Conservation (phyloP, 2,113 vertebrate species). For the Rhinogobius similis region DNA sequence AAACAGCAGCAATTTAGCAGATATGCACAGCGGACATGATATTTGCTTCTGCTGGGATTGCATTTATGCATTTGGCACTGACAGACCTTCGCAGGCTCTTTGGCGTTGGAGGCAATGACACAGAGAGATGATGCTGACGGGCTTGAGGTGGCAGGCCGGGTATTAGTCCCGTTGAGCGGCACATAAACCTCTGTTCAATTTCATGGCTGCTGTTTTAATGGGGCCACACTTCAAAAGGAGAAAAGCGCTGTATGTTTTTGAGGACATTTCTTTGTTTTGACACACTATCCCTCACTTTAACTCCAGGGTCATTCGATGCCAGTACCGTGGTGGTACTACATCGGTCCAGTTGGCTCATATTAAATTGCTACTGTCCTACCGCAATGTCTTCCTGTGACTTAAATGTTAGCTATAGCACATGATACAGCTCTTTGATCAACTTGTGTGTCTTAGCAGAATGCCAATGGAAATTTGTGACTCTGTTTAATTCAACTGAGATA, state of each 20-base stretch:
- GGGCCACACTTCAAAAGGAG: conserved; percentile 13
- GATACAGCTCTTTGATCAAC: conserved; percentile 24
- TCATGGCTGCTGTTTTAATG: conserved; percentile 61
- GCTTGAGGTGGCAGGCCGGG: conserved; percentile 43
- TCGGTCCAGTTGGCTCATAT: conserved; percentile 46
- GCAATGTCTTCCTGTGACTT: conserved; percentile 47
- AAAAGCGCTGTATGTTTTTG: conserved; percentile 28
- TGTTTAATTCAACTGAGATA: not conserved
- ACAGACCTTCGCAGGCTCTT: conserved; percentile 28
- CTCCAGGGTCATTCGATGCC: conserved; percentile 19
- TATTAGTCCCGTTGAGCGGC: conserved; percentile 31
- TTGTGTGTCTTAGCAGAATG: conserved; percentile 24
- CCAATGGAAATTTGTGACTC: conserved; percentile 24
- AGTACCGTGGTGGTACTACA: conserved; percentile 16
- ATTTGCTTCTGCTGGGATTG: conserved; percentile 6
- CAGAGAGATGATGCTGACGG: conserved; percentile 49
- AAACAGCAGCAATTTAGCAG: conserved; percentile 21
- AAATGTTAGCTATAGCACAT: conserved; percentile 54
- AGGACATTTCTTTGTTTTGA: conserved; percentile 35
- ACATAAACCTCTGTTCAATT: conserved; percentile 63
- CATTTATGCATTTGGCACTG: conserved; percentile 24
- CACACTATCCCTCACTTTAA: conserved; percentile 33
- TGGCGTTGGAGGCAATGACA: conserved; percentile 39
- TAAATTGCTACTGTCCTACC: conserved; percentile 58
- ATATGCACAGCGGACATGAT: conserved; percentile 8